phyloP scores from a whole-genome alignment of 2,113 vertebrate genomes.

The Tachycineta bicolor region DNA sequence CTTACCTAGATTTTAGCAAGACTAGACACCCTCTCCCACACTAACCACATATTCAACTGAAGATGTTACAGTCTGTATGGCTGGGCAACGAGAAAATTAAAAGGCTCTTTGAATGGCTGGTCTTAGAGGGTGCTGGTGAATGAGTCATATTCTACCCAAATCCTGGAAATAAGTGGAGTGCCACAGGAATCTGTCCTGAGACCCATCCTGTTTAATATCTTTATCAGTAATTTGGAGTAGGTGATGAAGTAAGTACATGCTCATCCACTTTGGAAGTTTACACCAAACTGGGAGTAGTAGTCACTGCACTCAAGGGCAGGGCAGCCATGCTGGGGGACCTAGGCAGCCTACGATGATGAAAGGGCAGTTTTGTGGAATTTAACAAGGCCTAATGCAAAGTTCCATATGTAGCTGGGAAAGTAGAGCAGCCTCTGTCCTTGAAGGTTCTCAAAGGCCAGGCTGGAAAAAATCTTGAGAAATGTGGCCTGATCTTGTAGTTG shows the following conservation, averaged over 20 bases:
- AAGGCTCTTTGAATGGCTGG: background rate
- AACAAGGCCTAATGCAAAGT: background rate
- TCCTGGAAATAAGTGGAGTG: background rate
- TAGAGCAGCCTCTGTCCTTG: background rate
- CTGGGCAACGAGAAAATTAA: background rate
- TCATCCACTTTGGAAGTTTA: background rate
- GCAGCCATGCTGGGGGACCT: background rate
- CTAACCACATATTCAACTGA: background rate
- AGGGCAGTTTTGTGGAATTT: background rate
- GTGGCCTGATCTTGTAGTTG: background rate
- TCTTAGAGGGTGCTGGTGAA: background rate
- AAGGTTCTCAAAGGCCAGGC: background rate
- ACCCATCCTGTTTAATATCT: background rate
- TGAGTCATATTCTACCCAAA: background rate
- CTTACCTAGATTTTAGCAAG: background rate
- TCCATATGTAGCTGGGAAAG: background rate
- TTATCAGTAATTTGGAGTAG: background rate
- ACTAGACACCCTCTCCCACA: background rate
- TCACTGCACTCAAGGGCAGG: background rate
- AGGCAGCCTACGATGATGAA: background rate
- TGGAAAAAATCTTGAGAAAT: background rate
- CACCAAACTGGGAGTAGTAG: background rate
- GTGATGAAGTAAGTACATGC: accelerated
- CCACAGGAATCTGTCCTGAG: background rate
- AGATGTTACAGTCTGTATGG: background rate